Conservation (phyloP, 1,140 invertebrate species). For the Hypothenemus hampei region DNA sequence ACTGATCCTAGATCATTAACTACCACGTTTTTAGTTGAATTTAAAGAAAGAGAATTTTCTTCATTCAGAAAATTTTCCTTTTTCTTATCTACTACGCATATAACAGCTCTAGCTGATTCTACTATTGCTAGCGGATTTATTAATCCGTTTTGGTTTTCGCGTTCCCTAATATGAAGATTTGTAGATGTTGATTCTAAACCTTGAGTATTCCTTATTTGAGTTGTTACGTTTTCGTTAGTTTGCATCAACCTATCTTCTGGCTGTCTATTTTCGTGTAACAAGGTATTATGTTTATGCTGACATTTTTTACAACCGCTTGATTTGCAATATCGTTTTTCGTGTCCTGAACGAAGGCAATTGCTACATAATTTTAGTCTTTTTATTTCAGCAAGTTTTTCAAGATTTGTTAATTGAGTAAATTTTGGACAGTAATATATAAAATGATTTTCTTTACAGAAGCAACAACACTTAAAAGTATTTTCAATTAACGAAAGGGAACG, state of each 20-base stretch:
- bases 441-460: constrained; percentile 2
- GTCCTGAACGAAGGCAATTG: constrained; percentile 12
- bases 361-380: constrained; percentile 1
- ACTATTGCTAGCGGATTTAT: neutral
- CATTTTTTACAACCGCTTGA: too few species aligned
- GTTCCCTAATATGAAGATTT: neutral
- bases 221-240: too few species aligned
- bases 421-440: constrained; percentile 1
- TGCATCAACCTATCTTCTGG: too few species aligned
- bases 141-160: neutral
- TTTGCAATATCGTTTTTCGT: constrained; percentile 25
- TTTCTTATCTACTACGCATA: neutral
- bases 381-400: neutral
- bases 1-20: too few species aligned
- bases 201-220: neutral
- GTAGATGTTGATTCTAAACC: neutral
- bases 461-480: neutral
- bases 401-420: neutral
- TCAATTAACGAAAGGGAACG: neutral
- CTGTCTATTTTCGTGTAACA: too few species aligned
- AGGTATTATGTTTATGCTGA: too few species aligned
- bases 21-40: too few species aligned
- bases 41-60: neutral
- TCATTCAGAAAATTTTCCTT: neutral
- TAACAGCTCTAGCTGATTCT: neutral